Conservation (phyloP, 2,797 vertebrate genomes). For the Alfaro cultratus region DNA sequence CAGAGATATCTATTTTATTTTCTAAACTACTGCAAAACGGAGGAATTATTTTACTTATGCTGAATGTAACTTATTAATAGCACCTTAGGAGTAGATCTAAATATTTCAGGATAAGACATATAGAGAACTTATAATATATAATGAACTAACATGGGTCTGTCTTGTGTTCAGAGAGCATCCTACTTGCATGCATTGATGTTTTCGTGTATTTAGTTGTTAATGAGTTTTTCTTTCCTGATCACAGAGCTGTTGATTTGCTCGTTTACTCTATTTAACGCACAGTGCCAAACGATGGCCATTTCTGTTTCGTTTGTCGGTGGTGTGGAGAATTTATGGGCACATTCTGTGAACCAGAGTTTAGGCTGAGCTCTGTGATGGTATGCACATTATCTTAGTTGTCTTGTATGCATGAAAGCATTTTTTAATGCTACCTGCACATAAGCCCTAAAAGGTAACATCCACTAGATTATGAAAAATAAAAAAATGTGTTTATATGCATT, state of each 20-base stretch:
- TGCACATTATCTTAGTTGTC: slow-evolving; percentile 46
- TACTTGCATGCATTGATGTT: slow-evolving; percentile 70
- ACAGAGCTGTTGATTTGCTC: slow-evolving; percentile 54
- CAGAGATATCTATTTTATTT: slow-evolving; percentile 82
- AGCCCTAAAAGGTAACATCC: slow-evolving; percentile 54
- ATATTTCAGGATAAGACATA: slow-evolving; percentile 37
- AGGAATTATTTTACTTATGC: slow-evolving; percentile 80
- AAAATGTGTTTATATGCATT: neutral
- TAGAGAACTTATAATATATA: slow-evolving; percentile 55
- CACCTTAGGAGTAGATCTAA: slow-evolving; percentile 60
- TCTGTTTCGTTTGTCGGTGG: slow-evolving; percentile 34
- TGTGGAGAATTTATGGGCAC: slow-evolving; percentile 46
- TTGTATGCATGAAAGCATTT: slow-evolving; percentile 27
- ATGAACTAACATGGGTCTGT: slow-evolving; percentile 65
- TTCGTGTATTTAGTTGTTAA: slow-evolving; percentile 62
- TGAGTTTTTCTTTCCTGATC: slow-evolving; percentile 48
- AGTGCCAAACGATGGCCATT: slow-evolving; percentile 73
- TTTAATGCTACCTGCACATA: slow-evolving; percentile 60
- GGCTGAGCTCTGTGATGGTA: slow-evolving; percentile 44
- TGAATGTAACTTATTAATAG: slow-evolving; percentile 80
- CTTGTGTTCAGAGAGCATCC: slow-evolving; percentile 58
- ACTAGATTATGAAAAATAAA: slow-evolving; percentile 27
- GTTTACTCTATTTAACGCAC: slow-evolving; percentile 60
- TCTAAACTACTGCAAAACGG: slow-evolving; percentile 76
- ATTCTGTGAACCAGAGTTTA: slow-evolving; percentile 53